Conservation (phyloP, 2,113 vertebrate genomes). For the Cyrtonyx montezumae region DNA sequence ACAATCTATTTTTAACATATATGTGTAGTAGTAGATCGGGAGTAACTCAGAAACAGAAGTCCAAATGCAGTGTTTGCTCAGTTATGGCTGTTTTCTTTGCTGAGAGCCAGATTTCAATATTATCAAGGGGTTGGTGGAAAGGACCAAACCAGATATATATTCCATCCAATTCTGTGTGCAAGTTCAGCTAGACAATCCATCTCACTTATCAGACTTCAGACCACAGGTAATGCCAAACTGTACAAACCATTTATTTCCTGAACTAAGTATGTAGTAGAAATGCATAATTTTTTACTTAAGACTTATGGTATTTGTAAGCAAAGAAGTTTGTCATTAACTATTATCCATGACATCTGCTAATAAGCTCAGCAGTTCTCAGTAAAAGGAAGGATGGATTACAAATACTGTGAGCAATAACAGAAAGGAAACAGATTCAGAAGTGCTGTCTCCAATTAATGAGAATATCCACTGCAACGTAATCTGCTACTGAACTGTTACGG, state of each 20-base stretch:
- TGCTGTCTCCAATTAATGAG: background rate
- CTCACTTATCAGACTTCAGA: background rate
- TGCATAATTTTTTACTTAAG: background rate
- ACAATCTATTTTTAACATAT: rapidly evolving
- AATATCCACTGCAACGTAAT: background rate
- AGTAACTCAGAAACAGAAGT: background rate
- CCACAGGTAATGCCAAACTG: background rate
- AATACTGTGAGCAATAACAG: background rate
- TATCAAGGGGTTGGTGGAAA: background rate
- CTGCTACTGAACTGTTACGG: background rate
- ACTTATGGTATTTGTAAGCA: background rate
- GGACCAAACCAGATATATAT: background rate
- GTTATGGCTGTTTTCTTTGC: background rate
- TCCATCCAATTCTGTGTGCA: background rate
- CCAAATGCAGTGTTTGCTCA: background rate
- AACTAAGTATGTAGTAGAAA: background rate
- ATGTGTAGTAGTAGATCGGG: background rate
- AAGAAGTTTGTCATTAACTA: background rate
- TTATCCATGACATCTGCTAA: background rate
- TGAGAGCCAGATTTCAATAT: background rate
- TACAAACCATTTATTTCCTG: background rate
- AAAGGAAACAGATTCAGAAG: background rate
- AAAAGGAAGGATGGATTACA: conserved; percentile 13
- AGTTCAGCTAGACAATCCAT: background rate
- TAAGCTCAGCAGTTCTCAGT: background rate